Evolutionary conservation across 1,140 invertebrate species (phyloP).

Genomic region (Bombus waltoni): DNA sequence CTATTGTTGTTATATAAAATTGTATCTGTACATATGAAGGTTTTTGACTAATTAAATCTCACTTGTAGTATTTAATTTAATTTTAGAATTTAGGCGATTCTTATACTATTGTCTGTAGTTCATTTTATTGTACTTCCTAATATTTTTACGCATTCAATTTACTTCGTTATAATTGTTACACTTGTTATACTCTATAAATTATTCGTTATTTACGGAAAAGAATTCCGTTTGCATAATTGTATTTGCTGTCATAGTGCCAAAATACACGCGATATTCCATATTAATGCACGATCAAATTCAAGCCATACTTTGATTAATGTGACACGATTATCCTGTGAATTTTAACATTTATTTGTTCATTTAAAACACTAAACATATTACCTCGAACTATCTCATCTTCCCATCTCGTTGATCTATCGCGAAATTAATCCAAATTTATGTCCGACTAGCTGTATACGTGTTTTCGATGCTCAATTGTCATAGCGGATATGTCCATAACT

Average conservation of each 20-base stretch:
- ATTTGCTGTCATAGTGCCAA: neutral
- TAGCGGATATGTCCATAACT: conserved; percentile 12
- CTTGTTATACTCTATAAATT: neutral
- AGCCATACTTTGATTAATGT: neutral
- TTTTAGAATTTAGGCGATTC: neutral
- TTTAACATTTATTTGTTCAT: neutral
- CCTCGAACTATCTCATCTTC: neutral
- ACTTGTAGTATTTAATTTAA: neutral
- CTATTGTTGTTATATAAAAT: too few relatives aligned
- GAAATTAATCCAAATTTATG: too few relatives aligned
- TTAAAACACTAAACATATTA: neutral
- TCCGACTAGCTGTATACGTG: too few relatives aligned
- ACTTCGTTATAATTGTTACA: neutral
- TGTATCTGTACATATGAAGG: too few relatives aligned
- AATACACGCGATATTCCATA: neutral
- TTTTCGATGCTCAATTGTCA: too few relatives aligned
- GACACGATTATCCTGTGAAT: neutral
- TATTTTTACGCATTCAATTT: neutral
- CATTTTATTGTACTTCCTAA: neutral
- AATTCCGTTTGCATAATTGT: neutral
- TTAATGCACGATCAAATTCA: neutral
- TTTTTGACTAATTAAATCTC: neutral
- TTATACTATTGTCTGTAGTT: neutral
- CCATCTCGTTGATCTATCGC: too few relatives aligned
- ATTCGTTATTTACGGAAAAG: neutral